These are phyloP conservation scores for Halcyon chelicuti DNA, from an alignment of 2,797 vertebrate genomes.

Conservation along the genomic window DNA sequence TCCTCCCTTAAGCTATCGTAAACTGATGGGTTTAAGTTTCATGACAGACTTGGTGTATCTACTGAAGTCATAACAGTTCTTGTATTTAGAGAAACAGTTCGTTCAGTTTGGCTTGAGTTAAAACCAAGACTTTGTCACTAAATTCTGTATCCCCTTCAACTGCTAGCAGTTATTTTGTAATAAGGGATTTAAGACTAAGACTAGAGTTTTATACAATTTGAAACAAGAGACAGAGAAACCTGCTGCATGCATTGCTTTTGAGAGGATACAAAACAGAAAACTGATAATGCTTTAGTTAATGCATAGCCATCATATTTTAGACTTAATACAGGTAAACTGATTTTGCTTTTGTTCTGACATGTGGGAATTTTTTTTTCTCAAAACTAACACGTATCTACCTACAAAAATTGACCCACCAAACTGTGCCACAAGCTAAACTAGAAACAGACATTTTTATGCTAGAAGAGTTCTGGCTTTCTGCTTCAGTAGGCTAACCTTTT, in stretches of 20 bases:
- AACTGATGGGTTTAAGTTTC: neutral
- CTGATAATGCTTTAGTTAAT: neutral
- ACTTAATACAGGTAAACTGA: neutral
- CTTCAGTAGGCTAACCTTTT: neutral
- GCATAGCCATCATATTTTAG: neutral
- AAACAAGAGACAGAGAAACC: neutral
- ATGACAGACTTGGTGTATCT: neutral
- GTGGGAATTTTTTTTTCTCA: neutral
- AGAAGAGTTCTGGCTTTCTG: neutral
- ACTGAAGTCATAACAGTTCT: neutral
- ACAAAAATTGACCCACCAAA: neutral
- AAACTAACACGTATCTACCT: fast-evolving
- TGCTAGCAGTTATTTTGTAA: neutral
- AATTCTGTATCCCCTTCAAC: neutral
- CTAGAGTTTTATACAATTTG: neutral
- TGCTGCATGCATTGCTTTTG: neutral
- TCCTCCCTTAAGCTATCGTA: neutral
- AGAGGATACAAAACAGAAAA: neutral
- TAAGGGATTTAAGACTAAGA: neutral
- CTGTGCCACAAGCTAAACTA: neutral
- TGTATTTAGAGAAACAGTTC: neutral
- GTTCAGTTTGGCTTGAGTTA: neutral
- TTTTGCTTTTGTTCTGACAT: neutral
- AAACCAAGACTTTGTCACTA: neutral
- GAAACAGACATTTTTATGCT: neutral